Evolutionary conservation across 2,888 invertebrate genomes (phyloP).

Genomic region (Heteropelma amictum): DNA sequence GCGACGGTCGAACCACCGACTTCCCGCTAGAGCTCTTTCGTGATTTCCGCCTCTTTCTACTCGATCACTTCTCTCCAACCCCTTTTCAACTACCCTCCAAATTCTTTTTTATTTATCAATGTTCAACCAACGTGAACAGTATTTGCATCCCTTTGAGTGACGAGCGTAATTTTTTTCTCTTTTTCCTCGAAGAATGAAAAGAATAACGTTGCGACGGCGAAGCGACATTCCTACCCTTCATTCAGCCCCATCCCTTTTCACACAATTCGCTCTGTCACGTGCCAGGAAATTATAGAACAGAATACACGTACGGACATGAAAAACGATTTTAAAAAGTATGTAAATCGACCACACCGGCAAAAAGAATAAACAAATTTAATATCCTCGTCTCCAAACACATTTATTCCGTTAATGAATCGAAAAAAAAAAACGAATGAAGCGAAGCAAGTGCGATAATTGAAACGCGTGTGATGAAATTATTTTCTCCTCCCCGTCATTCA

Average conservation of each 20-base stretch:
- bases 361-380: slow-evolving; percentile 18
- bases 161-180: slow-evolving; percentile 41
- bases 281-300: slow-evolving; percentile 51
- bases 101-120: slow-evolving; percentile 25
- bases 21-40: slow-evolving; percentile 55
- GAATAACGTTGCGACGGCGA: slow-evolving; percentile 54
- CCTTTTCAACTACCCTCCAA: slow-evolving; percentile 19
- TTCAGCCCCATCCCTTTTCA: not conserved
- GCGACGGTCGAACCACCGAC: slow-evolving; percentile 53
- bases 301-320: slow-evolving; percentile 40
- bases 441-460: slow-evolving; percentile 2
- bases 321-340: slow-evolving; percentile 5
- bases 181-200: slow-evolving; percentile 20
- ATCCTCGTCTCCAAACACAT: not conserved
- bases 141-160: slow-evolving; percentile 47
- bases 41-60: slow-evolving; percentile 58
- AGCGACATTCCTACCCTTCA: slow-evolving; percentile 41
- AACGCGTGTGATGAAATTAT: not conserved
- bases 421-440: not conserved
- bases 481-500: not conserved
- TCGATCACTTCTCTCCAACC: slow-evolving; percentile 39
- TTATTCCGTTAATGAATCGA: not conserved
- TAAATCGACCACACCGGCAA: slow-evolving; percentile 6
- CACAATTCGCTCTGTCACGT: slow-evolving; percentile 23
- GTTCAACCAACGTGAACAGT: slow-evolving; percentile 28